Percentiles rank a stretch among this genome's conserved stretches.
These are phyloP conservation scores for Solea senegalensis DNA, from an alignment of 2,113 vertebrate species.

Conservation along the genomic window DNA sequence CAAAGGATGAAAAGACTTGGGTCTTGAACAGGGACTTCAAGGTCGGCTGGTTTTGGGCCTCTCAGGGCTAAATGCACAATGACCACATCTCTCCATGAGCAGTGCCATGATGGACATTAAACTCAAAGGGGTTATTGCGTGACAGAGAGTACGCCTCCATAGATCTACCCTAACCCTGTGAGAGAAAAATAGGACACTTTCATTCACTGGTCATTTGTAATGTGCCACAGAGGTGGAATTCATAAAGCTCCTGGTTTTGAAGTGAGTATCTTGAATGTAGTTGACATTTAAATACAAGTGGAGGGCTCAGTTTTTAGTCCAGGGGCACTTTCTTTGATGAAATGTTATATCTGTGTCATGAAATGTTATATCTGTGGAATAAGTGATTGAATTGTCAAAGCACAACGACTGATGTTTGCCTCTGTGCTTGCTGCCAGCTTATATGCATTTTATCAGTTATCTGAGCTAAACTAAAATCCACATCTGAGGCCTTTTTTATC, in stretches of 20 bases:
- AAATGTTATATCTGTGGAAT: constrained; percentile 35
- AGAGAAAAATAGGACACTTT: constrained; percentile 63
- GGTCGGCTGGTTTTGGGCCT: constrained; percentile 71
- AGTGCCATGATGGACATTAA: constrained; percentile 48
- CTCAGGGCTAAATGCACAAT: constrained; percentile 64
- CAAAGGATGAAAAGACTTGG: constrained; percentile 62
- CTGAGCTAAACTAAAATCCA: neutral
- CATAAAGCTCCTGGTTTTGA: constrained; percentile 55
- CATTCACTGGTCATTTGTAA: constrained; percentile 41
- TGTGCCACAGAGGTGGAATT: constrained; percentile 57
- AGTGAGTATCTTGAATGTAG: constrained; percentile 47
- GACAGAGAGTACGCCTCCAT: constrained; percentile 63
- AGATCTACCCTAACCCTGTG: constrained; percentile 21
- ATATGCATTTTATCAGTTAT: constrained; percentile 10
- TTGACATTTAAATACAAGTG: constrained; percentile 56
- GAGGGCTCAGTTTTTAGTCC: constrained; percentile 36
- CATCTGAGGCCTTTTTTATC: constrained; percentile 28
- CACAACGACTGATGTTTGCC: constrained; percentile 1
- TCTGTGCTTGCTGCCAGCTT: neutral
- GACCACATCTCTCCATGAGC: constrained; percentile 63
- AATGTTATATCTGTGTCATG: constrained; percentile 7
- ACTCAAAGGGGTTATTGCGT: constrained; percentile 63
- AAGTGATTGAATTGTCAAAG: constrained; percentile 45
- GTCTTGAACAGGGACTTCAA: constrained; percentile 64
- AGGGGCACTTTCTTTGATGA: constrained; percentile 26